phyloP scores from a whole-genome alignment of 2,888 invertebrate species.

The Petrophora chlorosata region DNA sequence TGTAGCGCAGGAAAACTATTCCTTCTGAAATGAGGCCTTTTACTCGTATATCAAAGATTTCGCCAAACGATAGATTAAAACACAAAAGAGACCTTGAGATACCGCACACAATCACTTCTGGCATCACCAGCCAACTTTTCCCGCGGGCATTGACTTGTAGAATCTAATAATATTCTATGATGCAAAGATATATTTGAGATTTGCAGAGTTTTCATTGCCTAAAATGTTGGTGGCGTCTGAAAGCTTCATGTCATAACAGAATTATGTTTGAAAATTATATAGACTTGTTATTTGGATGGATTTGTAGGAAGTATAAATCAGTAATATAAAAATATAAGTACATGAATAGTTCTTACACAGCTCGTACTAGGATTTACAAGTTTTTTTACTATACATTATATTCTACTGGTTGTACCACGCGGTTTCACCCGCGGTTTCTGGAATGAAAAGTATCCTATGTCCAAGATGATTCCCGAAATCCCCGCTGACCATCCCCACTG shows the following conservation, averaged over 20 bases:
- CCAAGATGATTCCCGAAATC: too few species aligned
- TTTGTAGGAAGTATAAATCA: too few species aligned
- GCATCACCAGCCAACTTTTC: constrained; percentile 35
- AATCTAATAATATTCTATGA: constrained; percentile 43
- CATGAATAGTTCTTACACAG: too few species aligned
- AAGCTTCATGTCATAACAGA: constrained; percentile 15
- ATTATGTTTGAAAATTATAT: constrained; percentile 12
- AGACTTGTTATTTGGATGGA: constrained; percentile 6
- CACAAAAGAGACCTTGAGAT: constrained; percentile 25
- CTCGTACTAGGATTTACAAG: too few species aligned
- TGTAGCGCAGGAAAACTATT: too few species aligned
- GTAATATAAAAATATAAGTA: too few species aligned
- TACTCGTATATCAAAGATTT: background rate
- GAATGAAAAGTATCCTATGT: too few species aligned
- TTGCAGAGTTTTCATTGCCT: background rate
- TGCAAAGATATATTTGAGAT: constrained; percentile 34
- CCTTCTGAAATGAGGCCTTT: too few species aligned
- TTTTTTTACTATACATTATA: too few species aligned
- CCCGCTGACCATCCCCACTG: too few species aligned
- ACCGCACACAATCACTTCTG: constrained; percentile 16
- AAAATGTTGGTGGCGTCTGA: constrained; percentile 5
- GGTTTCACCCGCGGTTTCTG: too few species aligned
- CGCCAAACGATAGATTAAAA: constrained; percentile 3
- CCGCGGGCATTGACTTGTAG: constrained; percentile 42
- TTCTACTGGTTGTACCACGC: too few species aligned